phyloP scores from a whole-genome alignment of 2,797 vertebrate genomes.

The Salmo trutta region DNA sequence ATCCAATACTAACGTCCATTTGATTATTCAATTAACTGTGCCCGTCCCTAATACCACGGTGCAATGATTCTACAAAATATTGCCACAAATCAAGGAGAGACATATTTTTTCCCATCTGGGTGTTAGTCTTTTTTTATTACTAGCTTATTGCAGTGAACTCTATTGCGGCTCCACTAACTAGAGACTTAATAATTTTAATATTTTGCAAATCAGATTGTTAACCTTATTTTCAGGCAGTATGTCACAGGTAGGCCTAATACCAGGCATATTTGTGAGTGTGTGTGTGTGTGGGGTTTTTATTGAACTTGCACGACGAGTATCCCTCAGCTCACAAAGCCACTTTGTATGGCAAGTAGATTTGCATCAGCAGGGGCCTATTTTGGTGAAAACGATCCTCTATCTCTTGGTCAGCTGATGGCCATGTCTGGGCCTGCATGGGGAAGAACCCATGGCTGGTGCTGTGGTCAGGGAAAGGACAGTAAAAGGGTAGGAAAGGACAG shows the following conservation, averaged over 20 bases:
- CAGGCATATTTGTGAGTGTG: background rate
- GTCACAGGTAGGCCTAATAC: background rate
- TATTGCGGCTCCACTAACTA: background rate
- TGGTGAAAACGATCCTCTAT: background rate
- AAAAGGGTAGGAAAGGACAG: no score
- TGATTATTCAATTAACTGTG: no score
- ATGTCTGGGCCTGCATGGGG: background rate
- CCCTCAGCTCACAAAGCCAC: background rate
- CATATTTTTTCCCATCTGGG: no score
- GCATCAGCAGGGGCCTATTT: constrained; percentile 13
- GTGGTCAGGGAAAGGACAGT: no score
- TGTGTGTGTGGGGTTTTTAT: background rate
- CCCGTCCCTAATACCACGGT: no score
- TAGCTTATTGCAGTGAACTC: background rate
- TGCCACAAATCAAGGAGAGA: background rate
- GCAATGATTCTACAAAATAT: background rate
- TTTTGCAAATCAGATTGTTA: background rate
- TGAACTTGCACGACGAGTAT: background rate
- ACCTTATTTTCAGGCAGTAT: background rate
- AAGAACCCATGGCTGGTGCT: background rate
- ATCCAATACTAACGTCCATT: no score
- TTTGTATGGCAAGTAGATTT: constrained; percentile 1
- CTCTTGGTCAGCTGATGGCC: background rate
- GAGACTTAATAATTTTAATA: background rate
- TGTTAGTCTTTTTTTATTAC: background rate